Evolutionary conservation across 2,888 invertebrate species (phyloP).

Genomic region (Apoda limacodes): DNA sequence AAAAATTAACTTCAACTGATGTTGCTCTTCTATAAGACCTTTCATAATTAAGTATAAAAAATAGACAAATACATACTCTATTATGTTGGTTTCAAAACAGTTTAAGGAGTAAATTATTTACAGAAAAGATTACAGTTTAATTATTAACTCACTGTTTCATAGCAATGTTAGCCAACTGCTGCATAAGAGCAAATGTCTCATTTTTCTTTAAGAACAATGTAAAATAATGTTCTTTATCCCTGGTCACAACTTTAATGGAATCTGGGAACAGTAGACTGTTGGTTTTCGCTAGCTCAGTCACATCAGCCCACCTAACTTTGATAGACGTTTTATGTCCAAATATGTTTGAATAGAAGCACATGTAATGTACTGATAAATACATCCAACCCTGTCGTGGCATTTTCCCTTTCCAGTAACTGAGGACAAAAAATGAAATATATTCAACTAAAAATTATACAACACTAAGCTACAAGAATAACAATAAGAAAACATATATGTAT

Average conservation of each 20-base stretch:
- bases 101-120: no score
- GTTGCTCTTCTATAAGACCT: no score
- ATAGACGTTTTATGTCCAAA: conserved; percentile 91
- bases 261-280: conserved; percentile 85
- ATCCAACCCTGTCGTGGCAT: conserved; percentile 97
- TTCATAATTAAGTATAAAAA: no score
- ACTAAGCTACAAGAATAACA: no score
- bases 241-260: conserved; percentile 86
- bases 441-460: no score
- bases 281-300: conserved; percentile 82
- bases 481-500: no score
- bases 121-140: no score
- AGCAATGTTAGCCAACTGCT: conserved; percentile 95
- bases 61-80: no score
- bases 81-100: no score
- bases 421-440: no score
- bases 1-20: no score
- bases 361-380: conserved; percentile 95
- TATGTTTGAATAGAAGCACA: conserved; percentile 96
- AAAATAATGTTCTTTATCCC: conserved; percentile 90
- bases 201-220: conserved; percentile 90
- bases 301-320: conserved; percentile 91
- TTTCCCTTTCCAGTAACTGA: conserved; percentile 93
- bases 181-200: conserved; percentile 93
- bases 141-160: conserved; percentile 89